Percentiles rank a stretch among this genome's conserved stretches.
Conservation (phyloP, 2,797 vertebrate species). For the Benthosema pterotum region DNA sequence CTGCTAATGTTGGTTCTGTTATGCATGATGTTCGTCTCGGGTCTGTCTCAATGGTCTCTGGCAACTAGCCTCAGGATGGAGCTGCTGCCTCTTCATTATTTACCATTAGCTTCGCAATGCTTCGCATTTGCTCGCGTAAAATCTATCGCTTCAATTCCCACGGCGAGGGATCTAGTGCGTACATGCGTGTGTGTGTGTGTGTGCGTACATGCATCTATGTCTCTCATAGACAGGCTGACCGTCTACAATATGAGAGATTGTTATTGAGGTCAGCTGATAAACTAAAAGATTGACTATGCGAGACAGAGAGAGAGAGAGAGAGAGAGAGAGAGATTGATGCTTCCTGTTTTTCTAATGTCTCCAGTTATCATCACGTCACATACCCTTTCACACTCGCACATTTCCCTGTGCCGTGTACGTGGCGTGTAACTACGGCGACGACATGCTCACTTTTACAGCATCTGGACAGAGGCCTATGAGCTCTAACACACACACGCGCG, state of each 20-base stretch:
- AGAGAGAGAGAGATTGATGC: background rate
- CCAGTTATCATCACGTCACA: conserved; percentile 23
- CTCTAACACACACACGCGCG: background rate
- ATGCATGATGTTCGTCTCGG: conserved; percentile 57
- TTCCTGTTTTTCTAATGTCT: conserved; percentile 34
- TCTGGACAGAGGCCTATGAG: conserved; percentile 25
- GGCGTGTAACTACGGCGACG: conserved; percentile 68
- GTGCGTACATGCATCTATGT: background rate
- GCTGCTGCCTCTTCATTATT: conserved; percentile 8
- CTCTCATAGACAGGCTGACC: background rate
- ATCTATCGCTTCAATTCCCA: conserved; percentile 13
- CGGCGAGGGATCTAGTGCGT: background rate
- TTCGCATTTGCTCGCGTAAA: background rate
- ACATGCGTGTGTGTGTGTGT: background rate
- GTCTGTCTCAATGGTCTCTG: conserved; percentile 50
- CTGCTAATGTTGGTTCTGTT: conserved; percentile 46
- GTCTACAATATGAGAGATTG: background rate
- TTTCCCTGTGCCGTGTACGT: conserved; percentile 29
- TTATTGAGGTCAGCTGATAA: conserved; percentile 9
- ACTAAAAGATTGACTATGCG: conserved; percentile 8
- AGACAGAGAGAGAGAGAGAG: conserved; percentile 14
- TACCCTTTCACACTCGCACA: conserved; percentile 24
- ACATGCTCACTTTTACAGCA: conserved; percentile 58
- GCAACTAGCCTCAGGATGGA: conserved; percentile 40
- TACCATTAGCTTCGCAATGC: conserved; percentile 18